phyloP scores from a whole-genome alignment of 1,140 invertebrate species.

The Brachionus rotundiformis region DNA sequence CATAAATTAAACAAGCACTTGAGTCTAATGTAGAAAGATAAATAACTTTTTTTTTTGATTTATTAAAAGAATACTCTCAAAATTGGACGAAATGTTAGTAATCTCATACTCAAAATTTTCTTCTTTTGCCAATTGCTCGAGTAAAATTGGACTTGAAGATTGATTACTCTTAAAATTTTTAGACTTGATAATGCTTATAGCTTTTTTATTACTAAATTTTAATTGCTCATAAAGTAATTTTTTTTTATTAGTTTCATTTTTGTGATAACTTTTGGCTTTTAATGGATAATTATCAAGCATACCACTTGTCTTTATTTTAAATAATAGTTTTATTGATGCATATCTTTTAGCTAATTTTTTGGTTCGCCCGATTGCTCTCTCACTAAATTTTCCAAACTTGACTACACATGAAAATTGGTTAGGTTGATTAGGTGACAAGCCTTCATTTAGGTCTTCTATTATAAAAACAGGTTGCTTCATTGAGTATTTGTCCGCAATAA shows the following conservation, averaged over 20 bases:
- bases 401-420: conserved; percentile 8
- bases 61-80: neutral
- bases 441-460: neutral
- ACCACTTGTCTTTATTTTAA: conserved; percentile 2
- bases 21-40: neutral
- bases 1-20: neutral
- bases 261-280: neutral
- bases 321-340: neutral
- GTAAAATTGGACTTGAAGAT: neutral
- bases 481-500: neutral
- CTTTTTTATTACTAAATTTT: neutral
- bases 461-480: conserved; percentile 12
- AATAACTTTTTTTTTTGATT: neutral
- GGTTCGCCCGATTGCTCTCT: neutral
- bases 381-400: neutral
- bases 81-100: neutral
- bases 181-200: neutral
- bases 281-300: neutral
- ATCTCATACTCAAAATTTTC: conserved; percentile 5
- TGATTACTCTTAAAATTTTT: neutral
- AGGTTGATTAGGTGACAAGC: too few relatives aligned
- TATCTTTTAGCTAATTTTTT: conserved; percentile 31
- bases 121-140: neutral
- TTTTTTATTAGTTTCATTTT: neutral
- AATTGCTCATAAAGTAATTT: neutral